Evolutionary conservation across 2,888 invertebrate species (phyloP).

Genomic region (Microchrysa polita): DNA sequence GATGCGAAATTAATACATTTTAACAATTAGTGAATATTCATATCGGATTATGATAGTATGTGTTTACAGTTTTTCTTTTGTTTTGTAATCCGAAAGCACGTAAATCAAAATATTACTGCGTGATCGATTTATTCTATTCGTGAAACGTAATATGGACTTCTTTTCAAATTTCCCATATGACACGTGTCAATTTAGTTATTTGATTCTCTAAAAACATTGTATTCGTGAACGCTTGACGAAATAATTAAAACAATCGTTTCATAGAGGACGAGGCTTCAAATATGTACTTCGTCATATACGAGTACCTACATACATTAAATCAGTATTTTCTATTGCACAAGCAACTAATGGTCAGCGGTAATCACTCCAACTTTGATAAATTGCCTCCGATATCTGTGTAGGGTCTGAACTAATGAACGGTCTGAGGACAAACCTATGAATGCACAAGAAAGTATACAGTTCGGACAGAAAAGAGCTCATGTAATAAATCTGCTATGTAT

Average conservation of each 20-base stretch:
- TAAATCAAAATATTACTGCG: no score
- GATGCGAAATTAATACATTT: no score
- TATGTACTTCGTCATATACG: conserved; percentile 48
- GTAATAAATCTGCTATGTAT: conserved; percentile 59
- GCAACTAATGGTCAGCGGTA: conserved; percentile 49
- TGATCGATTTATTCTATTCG: no score
- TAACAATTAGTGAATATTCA: no score
- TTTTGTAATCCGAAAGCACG: no score
- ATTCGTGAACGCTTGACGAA: conserved; percentile 8
- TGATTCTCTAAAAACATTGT: background rate
- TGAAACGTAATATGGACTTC: background rate
- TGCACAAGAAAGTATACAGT: conserved; percentile 21
- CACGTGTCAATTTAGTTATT: conserved; percentile 32
- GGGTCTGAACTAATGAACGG: conserved; percentile 47
- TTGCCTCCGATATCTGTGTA: conserved; percentile 50
- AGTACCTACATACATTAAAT: conserved; percentile 50
- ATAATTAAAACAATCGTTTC: conserved; percentile 6
- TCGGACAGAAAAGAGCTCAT: conserved; percentile 38
- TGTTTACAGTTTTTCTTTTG: no score
- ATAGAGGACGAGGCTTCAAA: conserved; percentile 26
- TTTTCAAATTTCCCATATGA: conserved; percentile 5
- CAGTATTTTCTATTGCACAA: conserved; percentile 49
- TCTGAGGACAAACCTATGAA: conserved; percentile 43
- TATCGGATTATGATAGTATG: no score
- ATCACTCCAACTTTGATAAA: conserved; percentile 51